Base-by-base conservation (phyloP, 2,888 invertebrate genomes). In the Lepidocyrtinus sp. region DNA sequence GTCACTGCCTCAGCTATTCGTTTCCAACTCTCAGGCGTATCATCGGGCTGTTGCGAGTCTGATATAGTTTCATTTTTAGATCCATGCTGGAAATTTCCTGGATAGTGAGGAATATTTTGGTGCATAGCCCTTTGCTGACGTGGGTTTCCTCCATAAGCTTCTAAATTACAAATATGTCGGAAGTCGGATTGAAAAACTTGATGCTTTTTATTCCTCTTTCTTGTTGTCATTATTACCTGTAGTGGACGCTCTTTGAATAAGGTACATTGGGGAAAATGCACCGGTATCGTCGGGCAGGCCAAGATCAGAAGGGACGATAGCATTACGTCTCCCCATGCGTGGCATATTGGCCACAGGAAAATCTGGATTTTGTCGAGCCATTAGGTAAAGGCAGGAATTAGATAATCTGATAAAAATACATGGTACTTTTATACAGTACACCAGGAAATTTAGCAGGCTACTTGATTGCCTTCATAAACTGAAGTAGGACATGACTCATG, bases 311-410 rank as follows among this genome's bases (percentile, higher is more conserved):
- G 36, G 36, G 36, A 55, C 12, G n/a, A 72, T 25, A 7, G 72
- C 67, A 61, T 78, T 78, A 50, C 78, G 22, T 68, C 75, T 46
- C 25, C 68, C 73, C 81, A 71, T 75, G n/a, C 71, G 62, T 45
- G 72, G 72, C 72, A 68, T 71, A 36, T 55, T 25, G 5, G 17
- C 12, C 22, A 67, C 2, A 1, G 69, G 73, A 59, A 55, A 75
- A 0, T 75, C 27, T 19, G 71, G 61, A 25, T 46, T 19, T 36
- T 36, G 36, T 36, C 12, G 5, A 36, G 36, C 36, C 36, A 36
- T 36, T 36, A n/a, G n/a, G n/a, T n/a, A n/a, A n/a, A n/a, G n/a
- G n/a, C n/a, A n/a, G n/a, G n/a, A n/a, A n/a, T n/a, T n/a, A n/a
- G n/a, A n/a, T n/a, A n/a, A n/a, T n/a, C n/a, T n/a, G n/a, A n/a